Conservation (phyloP, 2,113 vertebrate genomes). For the Solea solea region DNA sequence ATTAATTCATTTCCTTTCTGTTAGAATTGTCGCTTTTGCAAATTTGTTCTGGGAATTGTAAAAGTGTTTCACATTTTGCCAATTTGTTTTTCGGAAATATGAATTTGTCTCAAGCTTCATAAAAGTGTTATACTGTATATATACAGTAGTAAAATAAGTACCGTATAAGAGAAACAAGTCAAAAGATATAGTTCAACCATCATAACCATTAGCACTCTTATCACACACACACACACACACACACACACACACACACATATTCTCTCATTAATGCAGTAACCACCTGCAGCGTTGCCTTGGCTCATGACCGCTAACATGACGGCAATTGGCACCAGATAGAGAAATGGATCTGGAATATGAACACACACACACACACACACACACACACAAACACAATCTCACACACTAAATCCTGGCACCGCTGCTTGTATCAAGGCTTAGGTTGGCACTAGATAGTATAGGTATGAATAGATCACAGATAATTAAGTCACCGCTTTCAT, state of each 20-base stretch:
- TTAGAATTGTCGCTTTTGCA: no score
- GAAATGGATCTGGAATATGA: conserved; percentile 49
- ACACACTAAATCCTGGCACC: conserved; percentile 55
- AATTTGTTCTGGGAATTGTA: no score
- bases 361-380: conserved; percentile 18
- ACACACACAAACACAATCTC: conserved; percentile 19
- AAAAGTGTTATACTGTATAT: no score
- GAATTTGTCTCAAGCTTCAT: no score
- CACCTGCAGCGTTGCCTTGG: conserved; percentile 50
- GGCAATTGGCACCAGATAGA: conserved; percentile 44
- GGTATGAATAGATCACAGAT: conserved; percentile 63
- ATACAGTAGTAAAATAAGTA: no score
- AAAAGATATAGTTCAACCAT: conserved; percentile 32
- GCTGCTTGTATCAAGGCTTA: conserved; percentile 37
- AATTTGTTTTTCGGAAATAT: no score
- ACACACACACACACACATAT: conserved; percentile 9
- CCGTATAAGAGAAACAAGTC: neutral
- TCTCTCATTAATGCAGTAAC: conserved; percentile 42
- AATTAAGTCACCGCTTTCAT: conserved; percentile 54
- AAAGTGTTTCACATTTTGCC: no score
- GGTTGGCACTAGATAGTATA: conserved; percentile 63
- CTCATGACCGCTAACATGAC: conserved; percentile 37
- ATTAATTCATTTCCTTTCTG: no score
- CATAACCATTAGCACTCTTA: conserved; percentile 4
- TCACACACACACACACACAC: conserved; percentile 18